phyloP scores from a whole-genome alignment of 2,113 vertebrate genomes.

The Megaleporinus macrocephalus region DNA sequence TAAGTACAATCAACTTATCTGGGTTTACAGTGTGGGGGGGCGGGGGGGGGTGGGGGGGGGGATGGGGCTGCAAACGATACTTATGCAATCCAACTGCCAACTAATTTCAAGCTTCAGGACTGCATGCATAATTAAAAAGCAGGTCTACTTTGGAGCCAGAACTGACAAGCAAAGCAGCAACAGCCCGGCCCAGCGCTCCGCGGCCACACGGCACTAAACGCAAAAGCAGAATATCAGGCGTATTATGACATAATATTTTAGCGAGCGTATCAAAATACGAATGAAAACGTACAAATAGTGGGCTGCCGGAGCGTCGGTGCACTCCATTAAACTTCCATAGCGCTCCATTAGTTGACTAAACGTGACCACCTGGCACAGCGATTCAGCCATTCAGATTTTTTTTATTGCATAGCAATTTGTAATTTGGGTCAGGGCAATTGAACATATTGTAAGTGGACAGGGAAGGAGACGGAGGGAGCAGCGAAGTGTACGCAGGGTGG shows the following conservation, averaged over 20 bases:
- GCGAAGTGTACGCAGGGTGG: neutral
- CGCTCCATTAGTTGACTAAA: conserved; percentile 9
- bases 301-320: neutral
- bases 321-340: conserved; percentile 21
- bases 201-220: neutral
- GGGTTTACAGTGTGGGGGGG: too few relatives aligned
- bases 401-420: conserved; percentile 9
- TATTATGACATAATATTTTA: conserved; percentile 12
- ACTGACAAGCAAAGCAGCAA: neutral
- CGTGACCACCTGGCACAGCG: neutral
- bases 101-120: conserved; percentile 24
- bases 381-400: conserved; percentile 8
- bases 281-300: neutral
- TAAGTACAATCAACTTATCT: too few relatives aligned
- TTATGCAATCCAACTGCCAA: conserved; percentile 1
- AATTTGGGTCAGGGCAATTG: conserved; percentile 53
- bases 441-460: conserved; percentile 48
- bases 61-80: neutral
- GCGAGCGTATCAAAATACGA: conserved; percentile 9
- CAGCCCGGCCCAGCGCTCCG: neutral
- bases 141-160: neutral
- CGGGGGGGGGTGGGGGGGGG: too few relatives aligned
- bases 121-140: conserved; percentile 6
- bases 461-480: conserved; percentile 56
- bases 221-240: too few relatives aligned